These are phyloP conservation scores for Bradypus variegatus DNA, from an alignment of 2,797 vertebrate species.

Conservation along the genomic window DNA sequence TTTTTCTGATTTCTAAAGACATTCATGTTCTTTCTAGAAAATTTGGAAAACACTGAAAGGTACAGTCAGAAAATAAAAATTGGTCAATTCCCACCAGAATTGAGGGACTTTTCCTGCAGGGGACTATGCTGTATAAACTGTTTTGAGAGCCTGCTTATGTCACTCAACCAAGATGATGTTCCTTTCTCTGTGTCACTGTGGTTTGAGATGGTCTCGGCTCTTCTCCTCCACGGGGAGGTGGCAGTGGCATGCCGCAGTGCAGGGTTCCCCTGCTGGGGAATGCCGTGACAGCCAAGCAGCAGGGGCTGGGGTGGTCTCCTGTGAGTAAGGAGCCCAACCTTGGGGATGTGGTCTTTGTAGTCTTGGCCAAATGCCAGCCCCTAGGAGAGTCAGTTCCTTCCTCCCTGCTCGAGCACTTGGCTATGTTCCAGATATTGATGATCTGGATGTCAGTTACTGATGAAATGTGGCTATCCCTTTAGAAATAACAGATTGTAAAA, in stretches of 20 bases:
- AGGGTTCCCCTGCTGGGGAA: background rate
- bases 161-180: background rate
- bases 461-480: background rate
- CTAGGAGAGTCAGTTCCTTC: no score
- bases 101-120: background rate
- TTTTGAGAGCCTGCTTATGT: background rate
- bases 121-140: no score
- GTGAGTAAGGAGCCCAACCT: background rate
- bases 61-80: background rate
- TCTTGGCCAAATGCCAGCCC: background rate
- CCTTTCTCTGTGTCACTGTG: background rate
- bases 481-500: no score
- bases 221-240: background rate
- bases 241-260: background rate
- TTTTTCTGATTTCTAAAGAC: background rate
- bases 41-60: background rate
- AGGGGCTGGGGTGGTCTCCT: background rate
- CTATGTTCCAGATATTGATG: background rate
- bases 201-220: background rate
- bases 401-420: background rate
- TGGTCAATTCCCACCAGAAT: background rate
- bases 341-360: accelerated
- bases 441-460: background rate
- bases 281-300: no score
- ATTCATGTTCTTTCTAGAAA: background rate